Evolutionary conservation across 1,140 invertebrate genomes (phyloP).

Genomic region (Ylistrum balloti): DNA sequence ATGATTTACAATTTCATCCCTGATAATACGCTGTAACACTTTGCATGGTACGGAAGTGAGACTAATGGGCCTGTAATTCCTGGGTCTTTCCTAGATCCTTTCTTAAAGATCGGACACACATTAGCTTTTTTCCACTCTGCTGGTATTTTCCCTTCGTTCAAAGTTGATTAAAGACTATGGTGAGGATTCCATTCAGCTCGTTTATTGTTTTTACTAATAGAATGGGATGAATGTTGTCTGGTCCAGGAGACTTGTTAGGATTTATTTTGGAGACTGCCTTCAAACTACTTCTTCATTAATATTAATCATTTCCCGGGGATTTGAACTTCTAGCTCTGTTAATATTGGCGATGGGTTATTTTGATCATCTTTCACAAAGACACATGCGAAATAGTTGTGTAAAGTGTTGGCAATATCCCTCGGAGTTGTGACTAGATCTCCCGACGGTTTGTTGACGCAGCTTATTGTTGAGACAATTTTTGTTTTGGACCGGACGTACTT

Average conservation of each 20-base stretch:
- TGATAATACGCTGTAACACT: neutral
- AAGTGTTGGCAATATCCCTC: neutral
- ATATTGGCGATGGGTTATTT: neutral
- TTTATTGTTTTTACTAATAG: no score
- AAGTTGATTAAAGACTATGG: no score
- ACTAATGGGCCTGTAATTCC: constrained; percentile 34
- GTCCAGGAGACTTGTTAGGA: no score
- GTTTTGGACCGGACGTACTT: neutral
- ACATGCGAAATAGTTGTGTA: neutral
- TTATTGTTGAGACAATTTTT: neutral
- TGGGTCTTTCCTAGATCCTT: neutral
- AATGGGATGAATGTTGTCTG: no score
- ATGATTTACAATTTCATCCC: neutral
- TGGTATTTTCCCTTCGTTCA: no score
- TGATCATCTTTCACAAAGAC: neutral
- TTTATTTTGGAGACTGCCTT: no score
- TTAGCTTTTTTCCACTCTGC: no score
- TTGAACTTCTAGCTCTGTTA: no score
- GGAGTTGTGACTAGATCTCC: neutral
- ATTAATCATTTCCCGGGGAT: no score
- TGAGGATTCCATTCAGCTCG: no score
- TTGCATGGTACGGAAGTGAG: neutral
- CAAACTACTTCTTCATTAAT: no score
- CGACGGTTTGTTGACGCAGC: neutral
- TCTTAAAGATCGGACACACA: neutral